These are phyloP conservation scores for Agrochola circellaris DNA, from an alignment of 2,888 invertebrate genomes.

Conservation along the genomic window DNA sequence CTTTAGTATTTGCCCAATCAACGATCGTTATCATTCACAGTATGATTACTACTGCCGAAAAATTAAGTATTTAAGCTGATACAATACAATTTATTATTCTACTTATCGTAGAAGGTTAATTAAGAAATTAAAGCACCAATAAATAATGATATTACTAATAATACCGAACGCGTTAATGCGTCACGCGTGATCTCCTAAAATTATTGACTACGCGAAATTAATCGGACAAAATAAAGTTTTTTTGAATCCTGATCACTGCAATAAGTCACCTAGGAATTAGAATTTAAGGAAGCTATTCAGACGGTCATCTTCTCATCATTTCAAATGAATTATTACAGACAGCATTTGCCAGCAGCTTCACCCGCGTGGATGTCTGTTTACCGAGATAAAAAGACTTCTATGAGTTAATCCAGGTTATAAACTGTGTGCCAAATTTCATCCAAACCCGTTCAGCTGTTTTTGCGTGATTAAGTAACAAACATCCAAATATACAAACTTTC, in stretches of 20 bases:
- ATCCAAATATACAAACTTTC: not conserved
- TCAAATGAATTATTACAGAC: not conserved
- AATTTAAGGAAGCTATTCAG: not conserved
- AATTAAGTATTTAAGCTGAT: constrained; percentile 28
- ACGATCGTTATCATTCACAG: not conserved
- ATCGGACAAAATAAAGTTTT: not conserved
- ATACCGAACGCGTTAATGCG: not conserved
- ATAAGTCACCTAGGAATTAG: not conserved
- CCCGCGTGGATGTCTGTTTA: not conserved
- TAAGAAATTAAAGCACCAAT: constrained; percentile 3
- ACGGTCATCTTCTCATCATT: not conserved
- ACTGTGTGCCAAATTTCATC: not conserved
- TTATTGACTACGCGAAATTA: not conserved
- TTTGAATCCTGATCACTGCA: not conserved
- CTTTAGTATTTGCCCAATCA: constrained; percentile 13
- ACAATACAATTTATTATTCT: constrained; percentile 26
- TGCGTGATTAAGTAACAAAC: not conserved
- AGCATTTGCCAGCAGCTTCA: not conserved
- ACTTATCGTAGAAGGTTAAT: constrained; percentile 24
- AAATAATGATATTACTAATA: not conserved
- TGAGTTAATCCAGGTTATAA: not conserved
- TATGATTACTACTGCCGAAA: constrained; percentile 1
- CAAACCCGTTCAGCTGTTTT: not conserved
- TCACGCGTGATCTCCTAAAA: not conserved
- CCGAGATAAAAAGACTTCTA: not conserved